A percentile compares a stretch with the other conserved stretches of the same genome.
Evolutionary conservation across 2,888 invertebrate species (phyloP).

Genomic region (Caenorhabditis sulstoni): DNA sequence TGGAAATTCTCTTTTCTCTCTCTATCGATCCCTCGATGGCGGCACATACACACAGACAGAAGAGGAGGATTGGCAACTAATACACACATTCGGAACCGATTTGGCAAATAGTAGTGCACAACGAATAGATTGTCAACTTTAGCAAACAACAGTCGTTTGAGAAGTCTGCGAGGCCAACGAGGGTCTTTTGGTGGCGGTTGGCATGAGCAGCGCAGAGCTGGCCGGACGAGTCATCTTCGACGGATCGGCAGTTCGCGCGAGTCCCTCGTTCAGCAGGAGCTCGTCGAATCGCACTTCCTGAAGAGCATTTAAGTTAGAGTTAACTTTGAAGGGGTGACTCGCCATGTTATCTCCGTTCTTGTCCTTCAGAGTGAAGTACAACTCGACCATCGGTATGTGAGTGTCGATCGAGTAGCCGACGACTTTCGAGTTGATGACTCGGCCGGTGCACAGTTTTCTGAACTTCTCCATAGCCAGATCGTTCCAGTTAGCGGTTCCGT

Average conservation of each 20-base stretch:
- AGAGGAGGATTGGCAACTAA: background rate
- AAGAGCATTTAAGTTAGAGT: conserved; percentile 29
- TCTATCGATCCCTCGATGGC: no score
- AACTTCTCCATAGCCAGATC: conserved; percentile 73
- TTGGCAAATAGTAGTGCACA: conserved; percentile 24
- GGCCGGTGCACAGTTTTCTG: conserved; percentile 67
- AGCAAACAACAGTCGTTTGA: conserved; percentile 54
- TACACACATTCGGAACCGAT: conserved; percentile 43
- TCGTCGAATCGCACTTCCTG: conserved; percentile 75
- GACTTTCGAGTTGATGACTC: conserved; percentile 74
- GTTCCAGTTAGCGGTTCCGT: conserved; percentile 81
- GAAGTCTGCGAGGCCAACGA: conserved; percentile 55
- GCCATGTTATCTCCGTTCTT: conserved; percentile 41
- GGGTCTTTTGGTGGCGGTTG: conserved; percentile 35
- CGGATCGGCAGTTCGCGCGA: conserved; percentile 79
- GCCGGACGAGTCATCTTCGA: conserved; percentile 62
- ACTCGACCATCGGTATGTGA: conserved; percentile 77
- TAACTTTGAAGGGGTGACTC: conserved; percentile 5
- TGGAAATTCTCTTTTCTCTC: no score
- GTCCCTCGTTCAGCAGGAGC: conserved; percentile 71
- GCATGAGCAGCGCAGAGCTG: background rate
- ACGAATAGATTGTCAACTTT: conserved; percentile 33
- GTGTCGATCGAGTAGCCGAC: conserved; percentile 75
- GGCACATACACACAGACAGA: background rate
- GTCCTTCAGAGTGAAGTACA: conserved; percentile 64